Evolutionary conservation across 2,888 invertebrate genomes (phyloP).

Genomic region (Alentia gelatinosa): DNA sequence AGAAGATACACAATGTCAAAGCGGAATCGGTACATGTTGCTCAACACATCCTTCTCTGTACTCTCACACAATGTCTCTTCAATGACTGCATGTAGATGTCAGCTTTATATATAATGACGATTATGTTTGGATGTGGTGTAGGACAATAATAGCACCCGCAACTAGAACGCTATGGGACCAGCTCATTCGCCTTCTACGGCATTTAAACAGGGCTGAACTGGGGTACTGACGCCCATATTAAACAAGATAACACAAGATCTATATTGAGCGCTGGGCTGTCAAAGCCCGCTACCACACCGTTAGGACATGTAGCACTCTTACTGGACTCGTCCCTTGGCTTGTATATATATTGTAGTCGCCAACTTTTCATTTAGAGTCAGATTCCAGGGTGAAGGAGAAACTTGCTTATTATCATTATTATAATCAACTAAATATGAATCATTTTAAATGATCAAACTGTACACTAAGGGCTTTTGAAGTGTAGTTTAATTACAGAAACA

Average conservation of each 20-base stretch:
- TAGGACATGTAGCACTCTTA: background rate
- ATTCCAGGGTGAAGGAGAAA: conserved; percentile 42
- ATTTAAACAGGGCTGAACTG: background rate
- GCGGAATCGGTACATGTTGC: background rate
- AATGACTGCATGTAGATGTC: too few species aligned
- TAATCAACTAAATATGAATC: conserved; percentile 34
- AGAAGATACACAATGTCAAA: background rate
- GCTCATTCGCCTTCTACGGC: background rate
- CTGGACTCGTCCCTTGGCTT: conserved; percentile 35
- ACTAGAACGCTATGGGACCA: background rate
- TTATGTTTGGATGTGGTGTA: too few species aligned
- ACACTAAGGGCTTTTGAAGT: conserved; percentile 52
- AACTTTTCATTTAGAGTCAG: conserved; percentile 36
- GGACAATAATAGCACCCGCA: too few species aligned
- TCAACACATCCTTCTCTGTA: background rate
- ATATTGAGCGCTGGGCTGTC: background rate
- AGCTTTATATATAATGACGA: too few species aligned
- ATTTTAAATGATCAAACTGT: conserved; percentile 48
- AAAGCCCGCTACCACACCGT: background rate
- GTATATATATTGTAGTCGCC: conserved; percentile 49
- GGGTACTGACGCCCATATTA: background rate
- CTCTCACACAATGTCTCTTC: too few species aligned
- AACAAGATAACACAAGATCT: background rate
- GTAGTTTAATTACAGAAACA: conserved; percentile 54
- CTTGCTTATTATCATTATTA: conserved; percentile 44